Evolutionary conservation across 2,888 invertebrate genomes (phyloP).

Genomic region (Trypoxylon attenuatum): DNA sequence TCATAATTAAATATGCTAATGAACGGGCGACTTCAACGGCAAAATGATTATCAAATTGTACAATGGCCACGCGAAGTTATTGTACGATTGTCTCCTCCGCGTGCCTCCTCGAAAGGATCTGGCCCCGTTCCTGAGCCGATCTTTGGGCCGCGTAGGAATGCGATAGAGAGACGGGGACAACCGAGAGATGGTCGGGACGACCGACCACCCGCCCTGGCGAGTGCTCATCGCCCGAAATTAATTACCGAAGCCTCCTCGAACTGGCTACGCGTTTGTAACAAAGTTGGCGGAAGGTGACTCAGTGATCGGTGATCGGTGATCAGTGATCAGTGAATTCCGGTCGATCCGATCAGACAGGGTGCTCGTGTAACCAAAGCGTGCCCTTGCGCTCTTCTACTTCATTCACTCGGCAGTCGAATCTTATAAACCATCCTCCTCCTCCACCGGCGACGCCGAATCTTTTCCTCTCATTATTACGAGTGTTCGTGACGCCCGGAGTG

Average conservation of each 20-base stretch:
- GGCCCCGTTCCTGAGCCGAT: too few relatives aligned
- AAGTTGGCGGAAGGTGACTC: too few relatives aligned
- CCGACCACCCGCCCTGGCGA: too few relatives aligned
- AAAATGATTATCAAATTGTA: constrained; percentile 71
- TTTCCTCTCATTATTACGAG: constrained; percentile 49
- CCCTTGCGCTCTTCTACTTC: too few relatives aligned
- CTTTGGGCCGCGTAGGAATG: background rate
- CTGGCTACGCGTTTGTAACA: too few relatives aligned
- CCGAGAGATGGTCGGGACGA: background rate
- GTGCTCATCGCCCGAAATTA: background rate
- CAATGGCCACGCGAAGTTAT: constrained; percentile 64
- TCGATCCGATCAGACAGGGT: too few relatives aligned
- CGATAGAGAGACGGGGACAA: background rate
- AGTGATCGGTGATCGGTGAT: too few relatives aligned
- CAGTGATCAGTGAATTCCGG: too few relatives aligned
- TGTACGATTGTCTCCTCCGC: constrained; percentile 28
- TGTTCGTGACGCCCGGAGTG: constrained; percentile 40
- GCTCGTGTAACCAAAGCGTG: too few relatives aligned
- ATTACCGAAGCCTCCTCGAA: background rate
- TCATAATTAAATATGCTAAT: constrained; percentile 74
- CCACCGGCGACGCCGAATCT: constrained; percentile 35
- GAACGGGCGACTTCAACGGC: constrained; percentile 69
- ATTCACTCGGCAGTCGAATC: too few relatives aligned
- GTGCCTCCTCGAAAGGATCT: constrained; percentile 7
- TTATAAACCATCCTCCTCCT: constrained; percentile 13